A percentile compares a stretch with the other conserved stretches of the same genome.
phyloP scores from a whole-genome alignment of 2,797 vertebrate species.

The Rhinogobio ventralis region DNA sequence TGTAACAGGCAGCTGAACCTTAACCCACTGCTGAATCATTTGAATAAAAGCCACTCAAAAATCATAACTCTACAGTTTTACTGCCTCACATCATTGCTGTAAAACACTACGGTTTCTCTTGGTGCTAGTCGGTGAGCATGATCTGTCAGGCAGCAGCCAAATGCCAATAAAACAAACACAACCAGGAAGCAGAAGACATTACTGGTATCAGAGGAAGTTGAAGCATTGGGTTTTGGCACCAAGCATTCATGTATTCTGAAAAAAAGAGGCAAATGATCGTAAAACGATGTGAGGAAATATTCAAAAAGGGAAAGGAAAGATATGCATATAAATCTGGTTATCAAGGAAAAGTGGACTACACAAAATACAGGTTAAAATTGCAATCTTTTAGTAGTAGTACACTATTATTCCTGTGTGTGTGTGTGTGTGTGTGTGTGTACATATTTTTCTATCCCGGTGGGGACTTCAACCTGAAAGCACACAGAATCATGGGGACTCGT shows the following conservation, averaged over 20 bases:
- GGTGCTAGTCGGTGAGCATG: slow-evolving; percentile 46
- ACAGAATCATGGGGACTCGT: too few species aligned
- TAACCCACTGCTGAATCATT: slow-evolving; percentile 28
- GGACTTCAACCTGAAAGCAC: too few species aligned
- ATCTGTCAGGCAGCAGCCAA: slow-evolving; percentile 61
- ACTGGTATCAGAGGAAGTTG: slow-evolving; percentile 76
- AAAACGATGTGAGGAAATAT: slow-evolving; percentile 2
- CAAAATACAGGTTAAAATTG: too few species aligned
- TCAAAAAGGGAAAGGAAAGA: slow-evolving; percentile 5
- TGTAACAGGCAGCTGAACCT: slow-evolving; percentile 73
- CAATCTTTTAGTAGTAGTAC: not conserved
- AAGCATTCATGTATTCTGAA: slow-evolving; percentile 81
- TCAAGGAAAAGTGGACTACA: not conserved
- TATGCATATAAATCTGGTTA: not conserved
- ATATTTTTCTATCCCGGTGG: too few species aligned
- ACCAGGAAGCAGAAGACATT: slow-evolving; percentile 72
- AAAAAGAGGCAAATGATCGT: slow-evolving; percentile 73
- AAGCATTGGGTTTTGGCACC: slow-evolving; percentile 71
- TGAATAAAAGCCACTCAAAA: not conserved
- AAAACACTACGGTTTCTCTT: slow-evolving; percentile 59
- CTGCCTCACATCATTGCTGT: slow-evolving; percentile 72
- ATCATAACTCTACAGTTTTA: slow-evolving; percentile 61
- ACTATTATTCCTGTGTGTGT: not conserved
- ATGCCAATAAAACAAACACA: slow-evolving; percentile 59
- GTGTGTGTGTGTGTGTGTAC: too few species aligned